These are phyloP conservation scores for Papilio xuthus DNA, from an alignment of 1,140 invertebrate genomes.

Conservation along the genomic window DNA sequence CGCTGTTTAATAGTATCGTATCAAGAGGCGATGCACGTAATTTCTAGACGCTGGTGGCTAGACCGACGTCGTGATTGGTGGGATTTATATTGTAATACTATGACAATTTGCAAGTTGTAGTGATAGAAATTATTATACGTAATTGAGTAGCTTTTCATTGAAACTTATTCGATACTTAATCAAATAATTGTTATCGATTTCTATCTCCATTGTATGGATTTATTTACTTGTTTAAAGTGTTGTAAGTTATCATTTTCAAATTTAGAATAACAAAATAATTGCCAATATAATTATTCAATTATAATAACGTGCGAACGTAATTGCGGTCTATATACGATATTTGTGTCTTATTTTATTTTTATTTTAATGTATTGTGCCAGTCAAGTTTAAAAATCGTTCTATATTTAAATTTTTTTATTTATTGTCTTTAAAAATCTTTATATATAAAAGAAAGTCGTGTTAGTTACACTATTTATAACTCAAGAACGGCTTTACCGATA, in stretches of 20 bases:
- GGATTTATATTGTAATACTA: neutral
- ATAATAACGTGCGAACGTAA: too few species aligned
- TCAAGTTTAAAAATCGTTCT: too few species aligned
- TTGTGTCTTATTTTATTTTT: too few species aligned
- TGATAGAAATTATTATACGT: constrained; percentile 14
- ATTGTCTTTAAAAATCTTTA: too few species aligned
- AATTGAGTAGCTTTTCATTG: constrained; percentile 18
- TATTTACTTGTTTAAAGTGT: neutral
- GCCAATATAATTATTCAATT: neutral
- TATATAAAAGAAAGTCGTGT: too few species aligned
- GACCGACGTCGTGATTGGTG: constrained; percentile 17
- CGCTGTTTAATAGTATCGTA: constrained; percentile 21
- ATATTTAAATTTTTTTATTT: too few species aligned
- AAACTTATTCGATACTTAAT: neutral
- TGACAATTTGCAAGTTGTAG: constrained; percentile 22
- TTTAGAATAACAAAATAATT: neutral
- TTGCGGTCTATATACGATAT: too few species aligned
- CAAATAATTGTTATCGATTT: neutral
- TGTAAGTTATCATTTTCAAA: neutral
- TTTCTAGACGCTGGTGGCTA: constrained; percentile 19
- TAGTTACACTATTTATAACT: too few species aligned
- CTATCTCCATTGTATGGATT: neutral
- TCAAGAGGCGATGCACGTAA: constrained; percentile 20
- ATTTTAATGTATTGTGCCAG: too few species aligned
- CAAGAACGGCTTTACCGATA: too few species aligned